Percentiles rank a stretch among this genome's conserved stretches.
phyloP scores from a whole-genome alignment of 2,888 invertebrate species.

The Eubasilissa splendida region DNA sequence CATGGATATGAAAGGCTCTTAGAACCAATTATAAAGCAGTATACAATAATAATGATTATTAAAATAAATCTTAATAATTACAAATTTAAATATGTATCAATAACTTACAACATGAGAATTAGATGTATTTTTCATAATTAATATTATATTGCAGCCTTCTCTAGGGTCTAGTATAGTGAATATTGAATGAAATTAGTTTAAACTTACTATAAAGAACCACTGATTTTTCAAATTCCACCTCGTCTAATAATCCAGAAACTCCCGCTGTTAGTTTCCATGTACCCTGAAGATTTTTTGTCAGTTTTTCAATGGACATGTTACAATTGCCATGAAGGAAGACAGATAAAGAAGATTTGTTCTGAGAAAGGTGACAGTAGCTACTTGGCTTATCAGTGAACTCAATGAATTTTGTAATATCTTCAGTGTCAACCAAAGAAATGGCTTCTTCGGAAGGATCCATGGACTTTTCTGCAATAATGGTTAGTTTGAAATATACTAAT shows the following conservation, averaged over 20 bases:
- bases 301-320: slow-evolving; percentile 64
- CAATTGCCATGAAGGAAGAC: slow-evolving; percentile 67
- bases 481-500: neutral
- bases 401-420: slow-evolving; percentile 3
- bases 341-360: slow-evolving; percentile 5
- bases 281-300: slow-evolving; percentile 68
- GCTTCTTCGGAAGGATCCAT: neutral
- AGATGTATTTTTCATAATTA: too few relatives aligned
- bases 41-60: too few relatives aligned
- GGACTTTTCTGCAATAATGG: slow-evolving; percentile 3
- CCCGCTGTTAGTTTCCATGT: slow-evolving; percentile 69
- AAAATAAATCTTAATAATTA: too few relatives aligned
- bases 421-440: neutral
- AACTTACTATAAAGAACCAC: slow-evolving; percentile 62
- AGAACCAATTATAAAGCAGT: too few relatives aligned
- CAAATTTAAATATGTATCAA: neutral
- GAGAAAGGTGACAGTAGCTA: slow-evolving; percentile 28
- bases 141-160: too few relatives aligned
- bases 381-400: slow-evolving; percentile 16
- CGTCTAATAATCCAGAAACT: slow-evolving; percentile 67
- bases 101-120: too few relatives aligned
- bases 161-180: too few relatives aligned
- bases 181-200: neutral
- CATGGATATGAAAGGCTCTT: too few relatives aligned
- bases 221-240: slow-evolving; percentile 64